These are phyloP conservation scores for Iselma pallidipennis DNA, from an alignment of 2,888 invertebrate genomes.

Conservation along the genomic window DNA sequence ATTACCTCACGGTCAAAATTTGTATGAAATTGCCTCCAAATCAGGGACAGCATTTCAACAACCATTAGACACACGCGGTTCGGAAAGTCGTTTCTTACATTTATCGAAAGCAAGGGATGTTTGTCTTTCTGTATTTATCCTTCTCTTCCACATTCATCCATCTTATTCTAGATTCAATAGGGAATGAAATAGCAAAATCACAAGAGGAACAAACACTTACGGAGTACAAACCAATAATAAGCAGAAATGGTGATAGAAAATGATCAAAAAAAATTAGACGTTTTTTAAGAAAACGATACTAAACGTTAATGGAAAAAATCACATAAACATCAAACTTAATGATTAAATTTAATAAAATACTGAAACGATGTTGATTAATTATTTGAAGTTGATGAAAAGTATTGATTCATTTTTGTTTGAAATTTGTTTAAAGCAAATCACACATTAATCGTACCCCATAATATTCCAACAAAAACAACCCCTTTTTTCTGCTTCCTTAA, in stretches of 20 bases:
- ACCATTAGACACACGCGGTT: background rate
- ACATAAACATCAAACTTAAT: no score
- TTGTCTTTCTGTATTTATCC: background rate
- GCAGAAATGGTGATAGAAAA: background rate
- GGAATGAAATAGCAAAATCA: background rate
- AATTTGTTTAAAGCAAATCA: background rate
- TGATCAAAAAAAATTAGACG: background rate
- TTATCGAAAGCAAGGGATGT: background rate
- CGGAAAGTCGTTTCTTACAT: background rate
- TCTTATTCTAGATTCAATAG: background rate
- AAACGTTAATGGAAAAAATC: no score
- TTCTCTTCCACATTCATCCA: background rate
- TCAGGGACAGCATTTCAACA: background rate
- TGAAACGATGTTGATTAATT: no score
- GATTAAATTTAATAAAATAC: no score
- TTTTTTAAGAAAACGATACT: no score
- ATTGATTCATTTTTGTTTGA: no score
- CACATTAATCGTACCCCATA: background rate
- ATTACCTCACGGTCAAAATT: background rate
- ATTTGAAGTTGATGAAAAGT: background rate
- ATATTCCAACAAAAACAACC: background rate
- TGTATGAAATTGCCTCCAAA: conserved; percentile 2
- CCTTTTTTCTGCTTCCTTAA: background rate
- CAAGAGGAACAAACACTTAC: background rate
- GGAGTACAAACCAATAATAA: background rate